A percentile compares a stretch with the other conserved stretches of the same genome.
phyloP scores from a whole-genome alignment of 2,113 vertebrate species.

The Oreochromis aureus region DNA sequence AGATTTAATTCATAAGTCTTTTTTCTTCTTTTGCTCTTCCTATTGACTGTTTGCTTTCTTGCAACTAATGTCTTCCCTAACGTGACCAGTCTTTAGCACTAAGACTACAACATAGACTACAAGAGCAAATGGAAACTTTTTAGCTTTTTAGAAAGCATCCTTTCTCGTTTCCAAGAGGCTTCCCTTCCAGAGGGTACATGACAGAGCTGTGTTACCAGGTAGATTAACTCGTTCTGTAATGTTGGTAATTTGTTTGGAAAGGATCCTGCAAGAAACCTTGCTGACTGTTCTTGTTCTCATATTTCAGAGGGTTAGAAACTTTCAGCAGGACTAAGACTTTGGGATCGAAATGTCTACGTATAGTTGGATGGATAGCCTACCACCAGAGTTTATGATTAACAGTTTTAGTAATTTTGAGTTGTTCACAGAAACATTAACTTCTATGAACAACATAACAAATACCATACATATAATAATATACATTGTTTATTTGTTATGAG shows the following conservation, averaged over 20 bases:
- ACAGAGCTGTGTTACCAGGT: neutral
- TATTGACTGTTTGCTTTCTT: neutral
- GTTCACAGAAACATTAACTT: neutral
- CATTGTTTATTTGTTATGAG: neutral
- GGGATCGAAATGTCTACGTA: neutral
- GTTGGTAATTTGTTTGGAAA: neutral
- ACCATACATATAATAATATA: neutral
- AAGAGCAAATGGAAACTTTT: neutral
- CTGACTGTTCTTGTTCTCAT: neutral
- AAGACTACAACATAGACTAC: neutral
- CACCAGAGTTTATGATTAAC: neutral
- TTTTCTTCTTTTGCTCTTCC: neutral
- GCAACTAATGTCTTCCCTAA: neutral
- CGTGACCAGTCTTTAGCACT: neutral
- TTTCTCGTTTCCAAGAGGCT: neutral
- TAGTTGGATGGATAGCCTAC: neutral
- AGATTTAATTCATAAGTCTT: neutral
- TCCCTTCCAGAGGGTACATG: neutral
- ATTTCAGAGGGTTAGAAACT: neutral
- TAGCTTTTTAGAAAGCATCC: neutral
- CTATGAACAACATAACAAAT: neutral
- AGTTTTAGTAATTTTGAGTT: neutral
- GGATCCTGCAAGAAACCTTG: neutral
- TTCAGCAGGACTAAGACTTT: neutral
- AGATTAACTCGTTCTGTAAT: neutral